A percentile compares a stretch with the other conserved stretches of the same genome.
Conservation (phyloP, 2,797 vertebrate species). For the Buphagus erythrorhynchus region DNA sequence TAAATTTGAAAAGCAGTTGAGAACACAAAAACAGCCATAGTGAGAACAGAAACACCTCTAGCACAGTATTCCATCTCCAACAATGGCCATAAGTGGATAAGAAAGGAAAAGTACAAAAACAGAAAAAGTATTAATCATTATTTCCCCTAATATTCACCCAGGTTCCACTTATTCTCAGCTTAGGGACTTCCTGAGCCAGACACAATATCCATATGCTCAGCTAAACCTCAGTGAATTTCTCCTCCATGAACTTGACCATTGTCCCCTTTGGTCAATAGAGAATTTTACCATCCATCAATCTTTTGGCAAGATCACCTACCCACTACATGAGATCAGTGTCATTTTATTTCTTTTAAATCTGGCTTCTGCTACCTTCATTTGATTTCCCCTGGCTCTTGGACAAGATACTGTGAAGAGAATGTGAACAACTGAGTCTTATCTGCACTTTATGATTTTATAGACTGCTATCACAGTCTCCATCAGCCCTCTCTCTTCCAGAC, state of each 20-base stretch:
- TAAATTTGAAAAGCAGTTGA: not conserved
- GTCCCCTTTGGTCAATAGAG: not conserved
- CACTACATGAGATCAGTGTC: not conserved
- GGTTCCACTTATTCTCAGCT: not conserved
- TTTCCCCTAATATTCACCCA: not conserved
- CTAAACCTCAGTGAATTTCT: not conserved
- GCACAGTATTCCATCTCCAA: not conserved
- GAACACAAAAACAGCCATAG: not conserved
- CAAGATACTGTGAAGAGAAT: not conserved
- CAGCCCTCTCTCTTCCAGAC: not conserved
- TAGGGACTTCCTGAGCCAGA: not conserved
- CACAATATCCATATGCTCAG: not conserved
- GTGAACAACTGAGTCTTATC: constrained; percentile 26
- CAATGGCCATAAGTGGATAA: not conserved
- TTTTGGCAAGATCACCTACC: not conserved
- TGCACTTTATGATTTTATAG: not conserved
- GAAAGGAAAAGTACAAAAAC: not conserved
- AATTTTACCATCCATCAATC: constrained; percentile 5
- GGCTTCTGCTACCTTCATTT: not conserved
- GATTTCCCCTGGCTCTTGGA: constrained; percentile 26
- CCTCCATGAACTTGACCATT: not conserved
- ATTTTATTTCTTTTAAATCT: constrained; percentile 21
- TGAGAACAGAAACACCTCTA: not conserved
- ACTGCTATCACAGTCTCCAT: not conserved
- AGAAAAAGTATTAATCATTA: not conserved